phyloP scores from a whole-genome alignment of 1,140 invertebrate genomes.

The Xylocopa sonorina region DNA sequence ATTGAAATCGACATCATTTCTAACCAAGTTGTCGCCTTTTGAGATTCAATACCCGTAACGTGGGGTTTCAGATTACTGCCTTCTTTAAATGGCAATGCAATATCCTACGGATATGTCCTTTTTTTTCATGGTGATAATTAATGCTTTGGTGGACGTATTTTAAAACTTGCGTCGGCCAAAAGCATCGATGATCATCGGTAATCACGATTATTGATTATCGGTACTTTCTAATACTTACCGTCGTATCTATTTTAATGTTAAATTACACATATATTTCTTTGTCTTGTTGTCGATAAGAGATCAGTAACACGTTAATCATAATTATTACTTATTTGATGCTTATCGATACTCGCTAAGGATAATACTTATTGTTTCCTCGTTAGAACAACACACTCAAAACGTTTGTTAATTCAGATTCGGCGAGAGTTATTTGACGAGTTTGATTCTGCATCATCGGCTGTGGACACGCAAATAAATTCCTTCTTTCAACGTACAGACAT shows the following conservation, averaged over 20 bases:
- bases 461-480: slow-evolving; percentile 27
- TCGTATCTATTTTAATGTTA: slow-evolving; percentile 67
- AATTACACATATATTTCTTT: slow-evolving; percentile 72
- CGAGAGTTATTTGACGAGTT: slow-evolving; percentile 68
- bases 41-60: neutral
- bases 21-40: slow-evolving; percentile 19
- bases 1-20: slow-evolving; percentile 20
- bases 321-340: slow-evolving; percentile 62
- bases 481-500: slow-evolving; percentile 47
- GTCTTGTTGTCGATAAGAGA: slow-evolving; percentile 58
- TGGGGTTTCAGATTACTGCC: neutral
- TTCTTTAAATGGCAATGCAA: slow-evolving; percentile 40
- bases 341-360: slow-evolving; percentile 62
- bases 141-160: slow-evolving; percentile 11
- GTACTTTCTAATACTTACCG: slow-evolving; percentile 65
- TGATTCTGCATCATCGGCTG: slow-evolving; percentile 39
- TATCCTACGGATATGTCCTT: slow-evolving; percentile 51
- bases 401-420: slow-evolving; percentile 66
- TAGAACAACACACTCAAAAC: slow-evolving; percentile 65
- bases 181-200: slow-evolving; percentile 46
- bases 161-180: slow-evolving; percentile 25
- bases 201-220: slow-evolving; percentile 27
- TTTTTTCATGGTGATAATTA: slow-evolving; percentile 49
- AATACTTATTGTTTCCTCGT: slow-evolving; percentile 59
- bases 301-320: slow-evolving; percentile 71